A percentile compares a stretch with the other conserved stretches of the same genome.
Evolutionary conservation across 2,888 invertebrate species (phyloP).

Genomic region (Zhuqinia jingwanae): DNA sequence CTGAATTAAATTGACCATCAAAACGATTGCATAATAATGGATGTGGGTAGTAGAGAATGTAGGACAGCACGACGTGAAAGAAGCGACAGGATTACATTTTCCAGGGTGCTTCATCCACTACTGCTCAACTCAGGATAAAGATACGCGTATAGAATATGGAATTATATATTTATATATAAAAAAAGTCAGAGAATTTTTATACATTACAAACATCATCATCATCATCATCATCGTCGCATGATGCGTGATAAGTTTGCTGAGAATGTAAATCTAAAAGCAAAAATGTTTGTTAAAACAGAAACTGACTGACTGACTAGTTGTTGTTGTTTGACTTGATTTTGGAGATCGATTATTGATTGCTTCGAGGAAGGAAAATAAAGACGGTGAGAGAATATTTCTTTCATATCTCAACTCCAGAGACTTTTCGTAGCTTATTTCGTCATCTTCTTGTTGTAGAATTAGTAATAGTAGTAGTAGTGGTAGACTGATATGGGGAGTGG

Average conservation of each 20-base stretch:
- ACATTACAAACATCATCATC: too few relatives aligned
- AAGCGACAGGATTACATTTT: not conserved
- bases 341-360: slow-evolving; percentile 66
- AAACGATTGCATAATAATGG: slow-evolving; percentile 6
- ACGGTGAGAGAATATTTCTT: not conserved
- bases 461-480: too few relatives aligned
- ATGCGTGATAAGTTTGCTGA: slow-evolving; percentile 5
- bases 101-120: not conserved
- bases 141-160: slow-evolving; percentile 6
- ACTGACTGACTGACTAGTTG: too few relatives aligned
- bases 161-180: not conserved
- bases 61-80: slow-evolving; percentile 25
- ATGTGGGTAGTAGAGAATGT: slow-evolving; percentile 4
- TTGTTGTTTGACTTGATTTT: slow-evolving; percentile 67
- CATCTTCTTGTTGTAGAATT: too few relatives aligned
- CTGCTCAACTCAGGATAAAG: too few relatives aligned
- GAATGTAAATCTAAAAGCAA: not conserved
- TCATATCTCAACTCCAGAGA: too few relatives aligned
- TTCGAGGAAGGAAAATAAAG: slow-evolving; percentile 61
- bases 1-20: slow-evolving; percentile 5
- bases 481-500: slow-evolving; percentile 49
- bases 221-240: not conserved
- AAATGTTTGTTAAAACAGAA: not conserved
- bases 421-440: not conserved
- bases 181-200: too few relatives aligned